A percentile compares a stretch with the other conserved stretches of the same genome.
Conservation (phyloP, 2,888 invertebrate species). For the Rugalucina vietnamica region DNA sequence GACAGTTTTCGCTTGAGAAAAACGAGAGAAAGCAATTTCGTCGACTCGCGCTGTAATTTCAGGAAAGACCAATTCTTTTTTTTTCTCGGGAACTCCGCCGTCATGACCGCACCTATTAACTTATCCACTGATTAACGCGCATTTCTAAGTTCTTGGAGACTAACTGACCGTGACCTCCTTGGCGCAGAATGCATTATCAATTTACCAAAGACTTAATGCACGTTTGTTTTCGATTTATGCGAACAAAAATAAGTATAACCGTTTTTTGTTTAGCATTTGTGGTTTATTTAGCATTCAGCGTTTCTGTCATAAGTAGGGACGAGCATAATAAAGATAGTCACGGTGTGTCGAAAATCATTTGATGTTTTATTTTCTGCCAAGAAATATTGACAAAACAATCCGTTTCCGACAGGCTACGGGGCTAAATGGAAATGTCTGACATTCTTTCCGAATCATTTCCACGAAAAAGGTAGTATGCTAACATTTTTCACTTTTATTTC, state of each 20-base stretch:
- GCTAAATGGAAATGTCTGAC: conserved; percentile 14
- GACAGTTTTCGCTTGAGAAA: conserved; percentile 44
- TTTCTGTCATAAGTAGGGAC: neutral
- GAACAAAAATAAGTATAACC: neutral
- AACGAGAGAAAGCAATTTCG: conserved; percentile 54
- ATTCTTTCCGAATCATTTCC: conserved; percentile 2
- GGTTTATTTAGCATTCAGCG: too few relatives aligned
- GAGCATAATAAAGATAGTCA: conserved; percentile 38
- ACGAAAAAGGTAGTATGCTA: neutral
- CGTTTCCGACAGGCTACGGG: conserved; percentile 17
- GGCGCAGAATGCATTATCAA: neutral
- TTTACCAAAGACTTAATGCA: neutral
- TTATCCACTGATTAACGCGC: neutral
- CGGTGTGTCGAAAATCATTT: conserved; percentile 42
- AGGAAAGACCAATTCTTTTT: conserved; percentile 35
- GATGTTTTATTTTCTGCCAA: conserved; percentile 54
- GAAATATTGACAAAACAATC: conserved; percentile 34
- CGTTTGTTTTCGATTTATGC: neutral
- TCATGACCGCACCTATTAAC: conserved; percentile 13
- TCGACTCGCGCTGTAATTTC: conserved; percentile 55
- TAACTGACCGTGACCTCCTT: neutral
- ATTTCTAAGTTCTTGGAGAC: neutral
- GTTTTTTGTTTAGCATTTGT: too few relatives aligned
- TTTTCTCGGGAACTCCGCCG: too few relatives aligned
- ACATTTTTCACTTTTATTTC: neutral